These are phyloP conservation scores for Chrysolina americana DNA, from an alignment of 2,888 invertebrate genomes.

Conservation along the genomic window DNA sequence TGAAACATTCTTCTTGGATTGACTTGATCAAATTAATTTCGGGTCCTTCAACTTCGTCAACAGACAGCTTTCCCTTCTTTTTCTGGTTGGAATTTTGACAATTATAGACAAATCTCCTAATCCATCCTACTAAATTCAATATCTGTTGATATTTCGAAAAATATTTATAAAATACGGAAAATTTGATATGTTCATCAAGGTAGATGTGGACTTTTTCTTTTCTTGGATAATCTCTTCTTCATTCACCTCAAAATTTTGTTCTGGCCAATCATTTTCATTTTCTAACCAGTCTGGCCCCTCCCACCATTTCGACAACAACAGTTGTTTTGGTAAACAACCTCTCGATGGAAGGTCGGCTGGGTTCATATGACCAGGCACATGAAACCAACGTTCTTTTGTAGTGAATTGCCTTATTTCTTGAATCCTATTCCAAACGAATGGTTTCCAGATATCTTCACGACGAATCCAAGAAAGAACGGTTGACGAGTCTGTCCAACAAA, in stretches of 20 bases:
- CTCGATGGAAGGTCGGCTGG: slow-evolving; percentile 7
- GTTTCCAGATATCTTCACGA: slow-evolving; percentile 1
- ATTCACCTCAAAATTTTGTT: neutral
- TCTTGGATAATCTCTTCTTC: neutral
- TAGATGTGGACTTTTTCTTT: neutral
- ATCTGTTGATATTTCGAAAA: neutral
- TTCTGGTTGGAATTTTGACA: neutral
- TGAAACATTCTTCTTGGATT: neutral
- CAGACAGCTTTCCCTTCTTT: neutral
- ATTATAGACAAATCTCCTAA: neutral
- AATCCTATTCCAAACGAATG: slow-evolving; percentile 2
- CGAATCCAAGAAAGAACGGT: neutral
- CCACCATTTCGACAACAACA: neutral
- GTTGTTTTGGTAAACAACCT: no score
- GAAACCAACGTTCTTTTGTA: neutral
- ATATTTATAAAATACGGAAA: neutral
- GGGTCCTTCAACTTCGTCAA: neutral
- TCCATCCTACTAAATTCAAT: neutral
- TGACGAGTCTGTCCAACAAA: slow-evolving; percentile 4
- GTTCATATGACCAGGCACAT: slow-evolving; percentile 5
- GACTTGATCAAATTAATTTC: neutral
- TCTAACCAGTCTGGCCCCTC: neutral
- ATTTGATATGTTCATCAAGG: neutral
- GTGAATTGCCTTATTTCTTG: neutral
- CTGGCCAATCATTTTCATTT: neutral